Base-by-base conservation (phyloP, 1,140 invertebrate genomes). In the Tribolium castaneum region DNA sequence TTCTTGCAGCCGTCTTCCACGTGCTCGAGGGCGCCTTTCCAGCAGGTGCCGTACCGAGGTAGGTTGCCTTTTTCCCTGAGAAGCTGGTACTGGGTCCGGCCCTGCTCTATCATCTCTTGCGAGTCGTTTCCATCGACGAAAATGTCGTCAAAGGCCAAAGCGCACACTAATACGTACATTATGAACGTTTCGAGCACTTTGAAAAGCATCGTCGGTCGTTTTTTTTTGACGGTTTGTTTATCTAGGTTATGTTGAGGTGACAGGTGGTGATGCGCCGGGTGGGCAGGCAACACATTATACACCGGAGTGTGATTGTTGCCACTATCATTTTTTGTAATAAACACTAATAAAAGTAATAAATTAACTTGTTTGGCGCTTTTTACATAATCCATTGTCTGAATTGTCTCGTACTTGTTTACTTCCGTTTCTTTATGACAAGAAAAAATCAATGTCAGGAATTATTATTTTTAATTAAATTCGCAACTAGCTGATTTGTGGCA, bases 11-110 rank as follows among this genome's bases (percentile, higher is more conserved):
- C 90, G 39, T 80, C 83, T 77, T 92, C 82, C 1, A 93, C 83
- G 30, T 86, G 78, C 74, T 86, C 80, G 2, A 93, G 76, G 1
- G 91, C 91, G 78, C 86, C 80, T 54, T 87, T 90, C 92, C 92
- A 94, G 81, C 92, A 94, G 14, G 81, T 80, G 10, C 92, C 91
- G 85, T 91, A 92, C 72, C 87, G 83, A 2, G 90, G 90, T 35
- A 91, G 54, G 19, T 62, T 80, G 14, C 83, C 80, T 25, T 82
- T 77, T 79, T 87, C 85, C 81, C 83, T 82, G 45, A 87, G 76
- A 3, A 86, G 50, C 85, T 86, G 83, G 76, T 85, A 86, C 77
- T 86, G 85, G 5, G 45, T 59, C 72, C 81, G 78, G n/a, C 85
- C 85, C 66, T 84, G 72, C 54, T 84, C 81, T 10, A 81, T 50